These are phyloP conservation scores for Spodoptera littoralis DNA, from an alignment of 2,888 invertebrate genomes.

Conservation along the genomic window DNA sequence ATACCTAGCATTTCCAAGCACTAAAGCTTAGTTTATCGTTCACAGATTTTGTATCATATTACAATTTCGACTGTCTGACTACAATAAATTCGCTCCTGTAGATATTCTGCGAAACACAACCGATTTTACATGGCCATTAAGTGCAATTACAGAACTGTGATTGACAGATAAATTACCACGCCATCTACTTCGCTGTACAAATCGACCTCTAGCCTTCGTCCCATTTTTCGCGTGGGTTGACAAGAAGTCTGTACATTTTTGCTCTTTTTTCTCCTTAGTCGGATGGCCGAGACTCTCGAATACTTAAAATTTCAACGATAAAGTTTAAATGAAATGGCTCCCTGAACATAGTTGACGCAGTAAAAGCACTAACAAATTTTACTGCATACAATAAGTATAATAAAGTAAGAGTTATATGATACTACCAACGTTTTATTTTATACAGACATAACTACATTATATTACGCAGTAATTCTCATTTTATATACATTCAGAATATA, in stretches of 20 bases:
- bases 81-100: not conserved
- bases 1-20: too few relatives aligned
- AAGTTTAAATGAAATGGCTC: constrained; percentile 41
- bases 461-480: constrained; percentile 51
- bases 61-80: too few relatives aligned
- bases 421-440: constrained; percentile 40
- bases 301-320: constrained; percentile 32
- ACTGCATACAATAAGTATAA: constrained; percentile 42
- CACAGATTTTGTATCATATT: too few relatives aligned
- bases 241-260: constrained; percentile 33
- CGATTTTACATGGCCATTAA: constrained; percentile 1
- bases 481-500: constrained; percentile 45
- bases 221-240: constrained; percentile 19
- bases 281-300: constrained; percentile 22
- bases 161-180: constrained; percentile 25
- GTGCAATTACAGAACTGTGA: not conserved
- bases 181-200: constrained; percentile 4
- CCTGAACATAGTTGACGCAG: constrained; percentile 37
- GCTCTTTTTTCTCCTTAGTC: constrained; percentile 6
- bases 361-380: constrained; percentile 31
- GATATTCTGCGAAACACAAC: not conserved
- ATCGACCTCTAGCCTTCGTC: constrained; percentile 13
- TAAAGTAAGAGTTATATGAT: constrained; percentile 7
- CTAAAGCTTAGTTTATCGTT: too few relatives aligned
- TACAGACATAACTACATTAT: constrained; percentile 27